Conservation (phyloP, 1,140 invertebrate genomes). For the Drosophila bipectinata region DNA sequence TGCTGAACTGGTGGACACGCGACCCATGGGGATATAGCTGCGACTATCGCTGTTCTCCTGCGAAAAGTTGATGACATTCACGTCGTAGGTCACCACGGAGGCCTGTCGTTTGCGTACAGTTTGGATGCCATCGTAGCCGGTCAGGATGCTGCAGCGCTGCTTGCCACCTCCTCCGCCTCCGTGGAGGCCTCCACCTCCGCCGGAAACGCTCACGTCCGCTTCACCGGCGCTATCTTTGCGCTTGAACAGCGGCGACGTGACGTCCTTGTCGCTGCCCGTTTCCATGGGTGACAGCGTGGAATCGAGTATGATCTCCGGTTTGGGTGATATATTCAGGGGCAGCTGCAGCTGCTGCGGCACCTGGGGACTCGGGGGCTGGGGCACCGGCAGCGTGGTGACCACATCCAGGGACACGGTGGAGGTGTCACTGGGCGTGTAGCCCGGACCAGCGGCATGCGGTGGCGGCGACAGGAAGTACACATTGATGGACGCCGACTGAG, state of each 20-base stretch:
- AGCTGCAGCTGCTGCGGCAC: conserved; percentile 6
- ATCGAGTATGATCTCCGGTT: conserved; percentile 83
- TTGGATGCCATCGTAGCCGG: conserved; percentile 75
- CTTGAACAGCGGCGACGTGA: conserved; percentile 76
- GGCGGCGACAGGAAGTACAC: conserved; percentile 83
- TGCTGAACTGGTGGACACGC: conserved; percentile 82
- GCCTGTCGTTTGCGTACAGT: conserved; percentile 78
- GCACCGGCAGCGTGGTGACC: conserved; percentile 69
- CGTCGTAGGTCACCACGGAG: conserved; percentile 83
- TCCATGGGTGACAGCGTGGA: conserved; percentile 80
- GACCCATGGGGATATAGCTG: conserved; percentile 83
- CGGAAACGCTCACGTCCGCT: conserved; percentile 62
- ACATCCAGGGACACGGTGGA: conserved; percentile 80
- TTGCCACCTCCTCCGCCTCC: conserved; percentile 11
- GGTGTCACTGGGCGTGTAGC: conserved; percentile 70
- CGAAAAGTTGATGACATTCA: conserved; percentile 84
- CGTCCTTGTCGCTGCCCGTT: conserved; percentile 63
- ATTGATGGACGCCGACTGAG: conserved; percentile 70
- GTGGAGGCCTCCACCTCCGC: conserved; percentile 15
- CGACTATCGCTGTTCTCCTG: conserved; percentile 80
- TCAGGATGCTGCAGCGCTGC: conserved; percentile 70
- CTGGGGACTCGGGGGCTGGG: conserved; percentile 22
- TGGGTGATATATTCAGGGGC: conserved; percentile 68
- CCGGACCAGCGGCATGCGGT: conserved; percentile 60
- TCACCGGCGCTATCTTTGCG: conserved; percentile 70